Evolutionary conservation across 1,140 invertebrate genomes (phyloP), one percentile per base, ranked within the genome.

Genomic region (Amyelois transitella): DNA sequence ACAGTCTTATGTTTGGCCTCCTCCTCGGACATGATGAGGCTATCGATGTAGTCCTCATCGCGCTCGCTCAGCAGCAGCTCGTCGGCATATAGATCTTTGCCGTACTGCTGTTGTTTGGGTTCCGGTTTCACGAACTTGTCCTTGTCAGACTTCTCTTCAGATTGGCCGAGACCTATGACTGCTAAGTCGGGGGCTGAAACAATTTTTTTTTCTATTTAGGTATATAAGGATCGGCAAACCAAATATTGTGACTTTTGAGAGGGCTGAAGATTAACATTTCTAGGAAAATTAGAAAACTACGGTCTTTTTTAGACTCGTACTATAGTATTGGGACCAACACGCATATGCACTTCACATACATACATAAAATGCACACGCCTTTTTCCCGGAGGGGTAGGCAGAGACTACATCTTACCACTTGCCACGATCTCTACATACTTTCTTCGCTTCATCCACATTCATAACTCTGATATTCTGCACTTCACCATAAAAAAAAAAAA

Each of bases 21-120:
- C 55, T 93, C 90, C 18, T 94, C 93, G 1, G 91, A 93, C 89
- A 99, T 93, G 43, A 99, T 95, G 68, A 98, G 95, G 48, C 91
- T 92, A 75, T 96, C 94, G 10, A 99, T 89, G 89, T 99, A 97
- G 18, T 93, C 96, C 75, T 99, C 97, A 73, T 98, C 96, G 69
- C 98, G 96, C 71, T 97, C 95, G 19, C 97, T 91, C 47, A 97
- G 86, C 69, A 94, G 90, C n/a, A 98, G 85, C 70, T 96, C 94
- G 2, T 93, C 93, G 1, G 86, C 88, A 1, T 62, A 55, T 21
- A 80, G 58, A 48, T 87, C 81, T 14, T 77, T 78, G 53, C 51
- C 60, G 54, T 71, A 70, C 18, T 69, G 69, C 5, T 52, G 59
- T 50, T 77, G 58, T 51, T 77, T 81, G 1, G 73, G 65, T 19